These are phyloP conservation scores for Misgurnus mizolepis DNA, from an alignment of 2,113 vertebrate species.

Conservation along the genomic window DNA sequence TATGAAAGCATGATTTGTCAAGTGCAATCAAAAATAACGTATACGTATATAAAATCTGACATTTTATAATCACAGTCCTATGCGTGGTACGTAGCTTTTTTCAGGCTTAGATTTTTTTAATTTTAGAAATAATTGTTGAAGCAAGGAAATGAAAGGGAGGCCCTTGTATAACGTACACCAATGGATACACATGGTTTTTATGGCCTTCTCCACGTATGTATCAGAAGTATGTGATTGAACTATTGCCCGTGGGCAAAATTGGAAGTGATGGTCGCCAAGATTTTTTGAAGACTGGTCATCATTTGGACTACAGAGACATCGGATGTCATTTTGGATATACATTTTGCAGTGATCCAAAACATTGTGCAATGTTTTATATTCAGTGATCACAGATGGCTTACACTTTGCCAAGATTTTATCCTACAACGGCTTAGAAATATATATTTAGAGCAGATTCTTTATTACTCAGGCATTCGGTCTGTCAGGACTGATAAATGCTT, in stretches of 20 bases:
- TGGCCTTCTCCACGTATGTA: slow-evolving; percentile 15
- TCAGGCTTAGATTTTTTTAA: too few species aligned
- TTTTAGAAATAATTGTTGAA: too few species aligned
- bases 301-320: background rate
- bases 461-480: background rate
- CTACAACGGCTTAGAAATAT: background rate
- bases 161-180: background rate
- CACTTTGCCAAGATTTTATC: background rate
- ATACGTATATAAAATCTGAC: background rate
- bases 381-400: background rate
- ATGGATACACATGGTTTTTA: slow-evolving; percentile 31
- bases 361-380: background rate
- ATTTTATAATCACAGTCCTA: background rate
- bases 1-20: too few species aligned
- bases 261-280: background rate
- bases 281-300: slow-evolving; percentile 9
- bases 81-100: background rate
- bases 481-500: background rate
- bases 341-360: background rate
- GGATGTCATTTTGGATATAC: too few species aligned
- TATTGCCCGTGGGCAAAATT: slow-evolving; percentile 1
- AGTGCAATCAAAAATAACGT: background rate
- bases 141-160: background rate
- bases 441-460: background rate
- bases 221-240: slow-evolving; percentile 24